Conservation (phyloP, 1,140 invertebrate genomes). For the Penaeus indicus region DNA sequence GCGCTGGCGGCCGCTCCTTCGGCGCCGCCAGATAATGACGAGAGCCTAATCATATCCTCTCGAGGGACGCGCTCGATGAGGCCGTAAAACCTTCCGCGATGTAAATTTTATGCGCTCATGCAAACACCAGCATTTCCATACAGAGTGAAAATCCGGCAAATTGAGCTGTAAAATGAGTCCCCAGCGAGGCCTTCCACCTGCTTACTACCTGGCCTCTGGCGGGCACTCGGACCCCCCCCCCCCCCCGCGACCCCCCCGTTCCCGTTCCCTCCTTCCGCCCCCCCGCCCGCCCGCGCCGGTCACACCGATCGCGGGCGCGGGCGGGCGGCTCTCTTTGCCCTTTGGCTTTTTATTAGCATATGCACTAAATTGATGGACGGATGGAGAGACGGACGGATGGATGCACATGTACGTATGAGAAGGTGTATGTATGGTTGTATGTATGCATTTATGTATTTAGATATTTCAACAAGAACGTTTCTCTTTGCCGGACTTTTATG, state of each 20-base stretch:
- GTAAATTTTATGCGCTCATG: constrained; percentile 9
- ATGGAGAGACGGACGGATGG: too few species aligned
- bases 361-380: too few species aligned
- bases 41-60: not conserved
- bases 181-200: constrained; percentile 5
- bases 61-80: not conserved
- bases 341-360: too few species aligned
- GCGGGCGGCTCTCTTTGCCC: too few species aligned
- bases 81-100: constrained; percentile 1
- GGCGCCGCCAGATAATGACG: not conserved
- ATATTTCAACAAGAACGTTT: too few species aligned
- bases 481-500: not conserved
- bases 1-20: not conserved
- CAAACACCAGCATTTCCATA: constrained; percentile 28
- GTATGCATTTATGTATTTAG: too few species aligned
- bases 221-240: not conserved
- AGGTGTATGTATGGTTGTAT: too few species aligned
- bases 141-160: constrained; percentile 29
- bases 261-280: not conserved
- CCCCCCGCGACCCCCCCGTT: not conserved
- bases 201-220: not conserved
- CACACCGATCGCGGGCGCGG: too few species aligned
- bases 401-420: too few species aligned
- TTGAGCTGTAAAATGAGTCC: constrained; percentile 18
- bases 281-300: too few species aligned